phyloP scores from a whole-genome alignment of 2,888 invertebrate genomes.

The Strigamia crassipes region DNA sequence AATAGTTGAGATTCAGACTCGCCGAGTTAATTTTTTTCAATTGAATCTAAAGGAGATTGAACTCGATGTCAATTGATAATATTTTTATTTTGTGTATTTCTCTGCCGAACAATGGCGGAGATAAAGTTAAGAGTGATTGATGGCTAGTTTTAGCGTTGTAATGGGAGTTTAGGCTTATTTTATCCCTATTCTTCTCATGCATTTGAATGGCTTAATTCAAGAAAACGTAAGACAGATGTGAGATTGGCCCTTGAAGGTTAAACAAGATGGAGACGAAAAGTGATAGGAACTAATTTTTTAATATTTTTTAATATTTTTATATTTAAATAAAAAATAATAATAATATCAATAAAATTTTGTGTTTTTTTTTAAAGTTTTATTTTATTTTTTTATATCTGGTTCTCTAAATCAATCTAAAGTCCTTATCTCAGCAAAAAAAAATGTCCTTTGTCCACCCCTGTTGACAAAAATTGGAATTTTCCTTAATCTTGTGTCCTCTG shows the following conservation, averaged over 20 bases:
- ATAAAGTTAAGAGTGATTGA: background rate
- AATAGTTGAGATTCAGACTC: too few relatives aligned
- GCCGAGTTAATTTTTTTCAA: too few relatives aligned
- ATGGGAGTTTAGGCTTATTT: constrained; percentile 15
- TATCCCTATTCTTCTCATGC: background rate
- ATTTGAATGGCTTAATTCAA: constrained; percentile 37
- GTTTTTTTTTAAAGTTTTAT: background rate
- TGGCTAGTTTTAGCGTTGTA: background rate
- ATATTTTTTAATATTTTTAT: too few relatives aligned
- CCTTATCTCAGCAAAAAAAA: background rate
- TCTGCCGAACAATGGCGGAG: background rate
- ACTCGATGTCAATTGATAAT: too few relatives aligned
- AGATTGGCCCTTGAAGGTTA: background rate
- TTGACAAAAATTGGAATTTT: constrained; percentile 27
- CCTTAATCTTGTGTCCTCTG: constrained; percentile 22
- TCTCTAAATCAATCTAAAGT: background rate
- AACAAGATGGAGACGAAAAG: background rate
- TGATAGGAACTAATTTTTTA: background rate
- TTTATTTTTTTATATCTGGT: background rate
- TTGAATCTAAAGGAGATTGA: too few relatives aligned
- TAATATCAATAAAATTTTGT: background rate
- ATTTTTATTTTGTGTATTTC: background rate
- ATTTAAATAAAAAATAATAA: too few relatives aligned
- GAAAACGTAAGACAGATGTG: background rate
- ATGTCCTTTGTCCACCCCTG: constrained; percentile 1